These are phyloP conservation scores for Phoxinus phoxinus DNA, from an alignment of 2,113 vertebrate genomes.

Conservation along the genomic window DNA sequence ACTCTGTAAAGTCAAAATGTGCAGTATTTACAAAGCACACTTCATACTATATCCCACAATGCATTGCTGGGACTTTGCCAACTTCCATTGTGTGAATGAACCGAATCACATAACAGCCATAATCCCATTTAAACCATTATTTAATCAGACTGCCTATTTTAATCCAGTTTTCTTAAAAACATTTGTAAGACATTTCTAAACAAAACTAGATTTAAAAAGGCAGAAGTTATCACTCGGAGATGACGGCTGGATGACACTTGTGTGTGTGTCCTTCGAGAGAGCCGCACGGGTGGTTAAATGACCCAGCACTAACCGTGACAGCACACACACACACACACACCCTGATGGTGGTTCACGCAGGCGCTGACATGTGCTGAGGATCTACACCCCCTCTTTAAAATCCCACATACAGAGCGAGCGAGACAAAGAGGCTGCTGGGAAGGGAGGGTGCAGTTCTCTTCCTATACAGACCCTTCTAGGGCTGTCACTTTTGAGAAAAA, in stretches of 20 bases:
- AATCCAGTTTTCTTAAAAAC: background rate
- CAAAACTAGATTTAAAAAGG: background rate
- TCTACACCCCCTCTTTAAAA: slow-evolving; percentile 34
- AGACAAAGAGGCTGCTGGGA: slow-evolving; percentile 19
- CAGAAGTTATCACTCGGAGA: background rate
- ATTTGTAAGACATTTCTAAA: background rate
- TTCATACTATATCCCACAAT: background rate
- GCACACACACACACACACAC: background rate
- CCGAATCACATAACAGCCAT: background rate
- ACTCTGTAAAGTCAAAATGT: background rate
- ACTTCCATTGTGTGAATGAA: background rate
- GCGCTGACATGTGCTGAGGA: slow-evolving; percentile 37
- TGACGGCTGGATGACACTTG: background rate
- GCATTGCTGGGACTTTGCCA: background rate
- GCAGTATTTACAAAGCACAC: background rate
- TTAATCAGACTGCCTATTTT: background rate
- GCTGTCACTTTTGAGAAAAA: no score
- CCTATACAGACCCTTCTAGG: slow-evolving; percentile 44
- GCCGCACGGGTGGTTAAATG: background rate
- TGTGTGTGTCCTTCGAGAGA: background rate
- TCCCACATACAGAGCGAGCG: slow-evolving; percentile 3
- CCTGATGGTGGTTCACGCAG: background rate
- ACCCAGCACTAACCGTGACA: background rate
- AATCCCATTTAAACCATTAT: background rate
- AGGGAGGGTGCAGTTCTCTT: slow-evolving; percentile 30